A percentile compares a stretch with the other conserved stretches of the same genome.
These are phyloP conservation scores for Seriola quinqueradiata DNA, from an alignment of 2,113 vertebrate species.

Conservation along the genomic window DNA sequence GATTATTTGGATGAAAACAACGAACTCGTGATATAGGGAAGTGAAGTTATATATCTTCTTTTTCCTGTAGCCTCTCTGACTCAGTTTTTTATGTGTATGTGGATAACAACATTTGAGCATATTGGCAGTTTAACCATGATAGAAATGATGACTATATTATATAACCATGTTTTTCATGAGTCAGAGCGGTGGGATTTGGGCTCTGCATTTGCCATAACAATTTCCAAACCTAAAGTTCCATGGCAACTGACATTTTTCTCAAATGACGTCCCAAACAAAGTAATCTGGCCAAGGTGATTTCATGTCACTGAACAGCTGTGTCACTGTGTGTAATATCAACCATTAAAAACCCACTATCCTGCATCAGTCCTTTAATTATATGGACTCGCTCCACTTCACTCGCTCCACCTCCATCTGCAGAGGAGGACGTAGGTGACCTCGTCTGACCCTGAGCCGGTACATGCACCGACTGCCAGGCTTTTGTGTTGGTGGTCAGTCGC, in stretches of 20 bases:
- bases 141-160: neutral
- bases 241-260: neutral
- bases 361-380: neutral
- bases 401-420: constrained; percentile 4
- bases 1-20: neutral
- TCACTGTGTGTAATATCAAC: neutral
- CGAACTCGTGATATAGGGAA: neutral
- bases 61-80: too few relatives aligned
- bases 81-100: too few relatives aligned
- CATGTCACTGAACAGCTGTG: neutral
- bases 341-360: neutral
- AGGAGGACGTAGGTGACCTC: constrained; percentile 27
- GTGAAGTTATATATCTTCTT: neutral
- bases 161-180: neutral
- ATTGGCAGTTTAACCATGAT: neutral
- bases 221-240: neutral
- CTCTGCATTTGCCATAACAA: neutral
- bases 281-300: neutral
- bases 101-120: too few relatives aligned
- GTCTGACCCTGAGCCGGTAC: constrained; percentile 32
- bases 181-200: neutral
- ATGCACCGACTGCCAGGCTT: constrained; percentile 25
- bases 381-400: neutral
- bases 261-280: neutral
- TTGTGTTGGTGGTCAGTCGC: constrained; percentile 36